Percentiles rank a stretch among this genome's conserved stretches.
These are phyloP conservation scores for Alsophila aescularia DNA, from an alignment of 2,888 invertebrate genomes.

Conservation along the genomic window DNA sequence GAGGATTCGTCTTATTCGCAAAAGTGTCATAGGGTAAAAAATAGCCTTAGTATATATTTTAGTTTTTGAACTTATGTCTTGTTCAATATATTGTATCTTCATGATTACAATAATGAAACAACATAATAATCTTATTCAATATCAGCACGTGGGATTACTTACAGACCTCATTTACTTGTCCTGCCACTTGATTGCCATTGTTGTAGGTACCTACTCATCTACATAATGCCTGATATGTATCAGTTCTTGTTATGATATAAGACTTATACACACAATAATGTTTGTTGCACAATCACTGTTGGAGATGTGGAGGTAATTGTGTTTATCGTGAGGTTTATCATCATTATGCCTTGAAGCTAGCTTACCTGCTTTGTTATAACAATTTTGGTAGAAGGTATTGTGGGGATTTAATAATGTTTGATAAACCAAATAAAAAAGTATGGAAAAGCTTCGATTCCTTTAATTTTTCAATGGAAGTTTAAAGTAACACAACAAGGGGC, in stretches of 20 bases:
- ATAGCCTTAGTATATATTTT: too few relatives aligned
- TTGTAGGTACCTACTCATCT: slow-evolving; percentile 7
- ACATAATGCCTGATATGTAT: slow-evolving; percentile 26
- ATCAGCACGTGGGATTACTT: slow-evolving; percentile 17
- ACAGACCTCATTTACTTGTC: slow-evolving; percentile 17
- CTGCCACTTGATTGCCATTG: slow-evolving; percentile 19
- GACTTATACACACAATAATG: slow-evolving; percentile 14
- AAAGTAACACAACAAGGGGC: too few relatives aligned
- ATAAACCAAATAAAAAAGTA: too few relatives aligned
- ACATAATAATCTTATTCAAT: slow-evolving; percentile 7
- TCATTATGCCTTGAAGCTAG: not conserved
- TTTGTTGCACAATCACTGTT: slow-evolving; percentile 25
- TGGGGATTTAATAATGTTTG: too few relatives aligned
- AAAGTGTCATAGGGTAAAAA: too few relatives aligned
- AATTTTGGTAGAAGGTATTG: not conserved
- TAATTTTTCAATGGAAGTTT: too few relatives aligned
- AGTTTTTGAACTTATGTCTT: too few relatives aligned
- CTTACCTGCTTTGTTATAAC: not conserved
- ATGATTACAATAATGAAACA: not conserved
- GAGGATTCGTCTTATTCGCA: too few relatives aligned
- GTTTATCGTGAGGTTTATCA: slow-evolving; percentile 7
- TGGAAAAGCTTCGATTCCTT: too few relatives aligned
- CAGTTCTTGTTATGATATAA: slow-evolving; percentile 23
- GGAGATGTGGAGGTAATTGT: slow-evolving; percentile 1
- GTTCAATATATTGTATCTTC: too few relatives aligned